These are phyloP conservation scores for Tautogolabrus adspersus DNA, from an alignment of 2,113 vertebrate species.

Conservation along the genomic window DNA sequence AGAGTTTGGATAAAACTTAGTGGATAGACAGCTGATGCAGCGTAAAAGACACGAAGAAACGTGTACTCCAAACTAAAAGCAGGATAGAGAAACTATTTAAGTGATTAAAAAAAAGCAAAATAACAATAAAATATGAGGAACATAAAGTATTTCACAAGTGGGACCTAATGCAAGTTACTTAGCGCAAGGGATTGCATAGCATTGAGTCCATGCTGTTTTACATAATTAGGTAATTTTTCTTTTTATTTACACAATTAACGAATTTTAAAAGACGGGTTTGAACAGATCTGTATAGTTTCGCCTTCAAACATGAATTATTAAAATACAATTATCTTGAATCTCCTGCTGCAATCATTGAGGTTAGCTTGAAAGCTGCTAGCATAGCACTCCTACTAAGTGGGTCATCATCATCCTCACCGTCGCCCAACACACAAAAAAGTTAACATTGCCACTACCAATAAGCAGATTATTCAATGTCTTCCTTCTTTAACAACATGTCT, in stretches of 20 bases:
- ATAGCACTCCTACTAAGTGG: slow-evolving; percentile 62
- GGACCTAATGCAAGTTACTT: slow-evolving; percentile 1
- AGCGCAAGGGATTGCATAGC: not conserved
- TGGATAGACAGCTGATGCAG: not conserved
- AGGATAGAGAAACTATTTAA: not conserved
- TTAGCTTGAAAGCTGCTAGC: slow-evolving; percentile 36
- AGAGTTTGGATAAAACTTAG: slow-evolving; percentile 26
- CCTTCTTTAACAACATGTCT: not conserved
- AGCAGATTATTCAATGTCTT: not conserved
- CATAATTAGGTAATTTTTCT: not conserved
- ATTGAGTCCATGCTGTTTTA: not conserved
- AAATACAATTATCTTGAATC: not conserved
- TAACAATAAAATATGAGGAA: not conserved
- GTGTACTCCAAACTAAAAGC: not conserved
- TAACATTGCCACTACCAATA: slow-evolving; percentile 17
- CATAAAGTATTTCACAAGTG: not conserved
- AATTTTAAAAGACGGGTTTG: no score
- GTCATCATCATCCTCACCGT: slow-evolving; percentile 63
- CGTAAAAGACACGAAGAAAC: not conserved
- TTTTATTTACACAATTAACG: no score
- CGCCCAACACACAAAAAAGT: slow-evolving; percentile 46
- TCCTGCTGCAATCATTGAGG: not conserved
- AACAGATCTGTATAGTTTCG: accelerated
- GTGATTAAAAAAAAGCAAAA: not conserved
- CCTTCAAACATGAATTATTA: accelerated